These are phyloP conservation scores for Petrolisthes cinctipes DNA, from an alignment of 2,888 invertebrate species.

Conservation along the genomic window DNA sequence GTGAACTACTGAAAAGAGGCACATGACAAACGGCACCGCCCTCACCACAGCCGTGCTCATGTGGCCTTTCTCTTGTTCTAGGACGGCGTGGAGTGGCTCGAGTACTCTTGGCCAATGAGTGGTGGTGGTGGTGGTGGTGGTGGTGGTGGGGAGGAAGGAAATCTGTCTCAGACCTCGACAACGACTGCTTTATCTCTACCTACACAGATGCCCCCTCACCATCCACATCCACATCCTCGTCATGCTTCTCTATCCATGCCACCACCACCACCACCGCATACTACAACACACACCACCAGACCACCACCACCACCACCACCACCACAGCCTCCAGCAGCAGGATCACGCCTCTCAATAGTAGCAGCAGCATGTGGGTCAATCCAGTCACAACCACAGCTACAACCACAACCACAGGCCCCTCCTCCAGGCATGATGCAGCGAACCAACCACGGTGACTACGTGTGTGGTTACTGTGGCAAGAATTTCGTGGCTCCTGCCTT, in stretches of 20 bases:
- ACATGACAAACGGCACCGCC: slow-evolving; percentile 21
- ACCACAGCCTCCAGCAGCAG: no score
- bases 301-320: not conserved
- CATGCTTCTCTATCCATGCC: slow-evolving; percentile 16
- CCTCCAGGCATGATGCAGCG: slow-evolving; percentile 23
- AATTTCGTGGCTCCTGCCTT: slow-evolving; percentile 47
- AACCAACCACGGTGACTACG: slow-evolving; percentile 33
- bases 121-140: no score
- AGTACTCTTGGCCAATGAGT: slow-evolving; percentile 41
- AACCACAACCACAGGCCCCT: no score
- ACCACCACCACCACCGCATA: not conserved
- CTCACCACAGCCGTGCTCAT: slow-evolving; percentile 52
- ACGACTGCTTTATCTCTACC: slow-evolving; percentile 29
- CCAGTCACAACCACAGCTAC: not conserved
- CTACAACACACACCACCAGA: not conserved
- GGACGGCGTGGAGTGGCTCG: slow-evolving; percentile 53
- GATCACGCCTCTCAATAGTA: not conserved
- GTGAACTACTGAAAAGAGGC: slow-evolving; percentile 7
- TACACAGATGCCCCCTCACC: slow-evolving; percentile 44
- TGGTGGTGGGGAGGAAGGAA: slow-evolving; percentile 21
- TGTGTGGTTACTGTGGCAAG: slow-evolving; percentile 54
- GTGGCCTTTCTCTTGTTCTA: slow-evolving; percentile 60
- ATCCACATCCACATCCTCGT: slow-evolving; percentile 8
- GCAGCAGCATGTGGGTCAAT: not conserved
- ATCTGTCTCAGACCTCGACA: slow-evolving; percentile 29